These are phyloP conservation scores for Neoaliturus tenellus DNA, from an alignment of 2,888 invertebrate genomes.

Conservation along the genomic window DNA sequence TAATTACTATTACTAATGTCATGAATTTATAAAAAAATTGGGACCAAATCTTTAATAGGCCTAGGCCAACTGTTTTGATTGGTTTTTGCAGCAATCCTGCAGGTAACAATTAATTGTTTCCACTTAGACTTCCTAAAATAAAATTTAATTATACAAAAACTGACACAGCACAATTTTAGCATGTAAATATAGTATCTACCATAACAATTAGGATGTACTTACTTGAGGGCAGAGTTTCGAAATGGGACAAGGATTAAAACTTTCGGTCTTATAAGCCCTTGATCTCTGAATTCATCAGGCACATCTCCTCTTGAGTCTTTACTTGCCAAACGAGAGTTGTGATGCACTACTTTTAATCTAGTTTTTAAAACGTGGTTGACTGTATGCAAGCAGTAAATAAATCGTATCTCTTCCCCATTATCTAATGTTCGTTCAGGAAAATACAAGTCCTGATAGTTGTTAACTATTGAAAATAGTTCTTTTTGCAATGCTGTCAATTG, in stretches of 20 bases:
- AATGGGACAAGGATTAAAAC: constrained; percentile 95
- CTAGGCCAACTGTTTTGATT: too few relatives aligned
- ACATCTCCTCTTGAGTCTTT: constrained; percentile 76
- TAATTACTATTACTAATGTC: too few relatives aligned
- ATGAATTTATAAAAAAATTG: too few relatives aligned
- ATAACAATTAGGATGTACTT: constrained; percentile 27
- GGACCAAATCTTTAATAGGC: too few relatives aligned
- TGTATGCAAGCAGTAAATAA: constrained; percentile 91
- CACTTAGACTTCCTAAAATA: too few relatives aligned
- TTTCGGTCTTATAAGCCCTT: constrained; percentile 95
- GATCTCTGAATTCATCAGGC: constrained; percentile 92
- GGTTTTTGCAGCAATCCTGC: too few relatives aligned
- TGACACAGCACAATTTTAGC: too few relatives aligned
- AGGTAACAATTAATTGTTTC: too few relatives aligned
- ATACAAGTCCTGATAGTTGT: constrained; percentile 90
- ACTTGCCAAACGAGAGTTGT: constrained; percentile 76
- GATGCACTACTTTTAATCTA: constrained; percentile 83
- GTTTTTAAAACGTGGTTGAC: constrained; percentile 96
- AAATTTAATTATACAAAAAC: too few relatives aligned
- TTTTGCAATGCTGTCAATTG: constrained; percentile 82
- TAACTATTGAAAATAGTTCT: constrained; percentile 85
- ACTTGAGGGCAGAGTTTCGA: constrained; percentile 86
- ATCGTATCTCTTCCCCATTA: constrained; percentile 88
- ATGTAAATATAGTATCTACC: too few relatives aligned
- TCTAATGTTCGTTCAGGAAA: constrained; percentile 83